A percentile compares a stretch with the other conserved stretches of the same genome.
phyloP scores from a whole-genome alignment of 2,888 invertebrate genomes.

The Yponomeuta malinellus region DNA sequence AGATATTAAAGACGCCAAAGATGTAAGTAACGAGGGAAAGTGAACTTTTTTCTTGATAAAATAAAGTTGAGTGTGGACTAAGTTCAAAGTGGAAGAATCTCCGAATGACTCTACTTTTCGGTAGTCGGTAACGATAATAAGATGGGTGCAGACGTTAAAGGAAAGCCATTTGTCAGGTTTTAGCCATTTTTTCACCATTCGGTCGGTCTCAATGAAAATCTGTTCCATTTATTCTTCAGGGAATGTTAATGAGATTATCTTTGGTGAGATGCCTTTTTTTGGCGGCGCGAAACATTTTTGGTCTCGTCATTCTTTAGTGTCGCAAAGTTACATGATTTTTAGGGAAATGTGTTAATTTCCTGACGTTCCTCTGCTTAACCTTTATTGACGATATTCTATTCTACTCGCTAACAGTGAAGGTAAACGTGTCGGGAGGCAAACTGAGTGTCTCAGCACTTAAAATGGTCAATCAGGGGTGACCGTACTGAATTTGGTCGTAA shows the following conservation, averaged over 20 bases:
- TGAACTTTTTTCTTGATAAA: constrained; percentile 16
- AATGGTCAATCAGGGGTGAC: too few species aligned
- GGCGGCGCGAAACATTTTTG: not conserved
- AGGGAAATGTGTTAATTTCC: not conserved
- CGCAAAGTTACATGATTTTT: not conserved
- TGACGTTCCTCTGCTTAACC: too few species aligned
- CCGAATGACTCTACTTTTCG: constrained; percentile 71
- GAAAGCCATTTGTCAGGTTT: constrained; percentile 75
- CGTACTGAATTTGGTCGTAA: too few species aligned
- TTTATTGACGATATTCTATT: not conserved
- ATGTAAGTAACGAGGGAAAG: constrained; percentile 25
- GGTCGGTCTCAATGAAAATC: constrained; percentile 68
- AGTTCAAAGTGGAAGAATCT: constrained; percentile 50
- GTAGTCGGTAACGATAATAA: constrained; percentile 74
- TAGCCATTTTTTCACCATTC: constrained; percentile 70
- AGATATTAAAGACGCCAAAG: constrained; percentile 23
- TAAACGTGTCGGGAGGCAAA: too few species aligned
- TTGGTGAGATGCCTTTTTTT: constrained; percentile 30
- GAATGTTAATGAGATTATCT: constrained; percentile 52
- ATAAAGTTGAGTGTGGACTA: constrained; percentile 28
- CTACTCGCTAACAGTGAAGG: too few species aligned
- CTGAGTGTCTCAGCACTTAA: too few species aligned
- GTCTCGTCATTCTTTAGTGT: not conserved
- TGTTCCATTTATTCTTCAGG: constrained; percentile 69
- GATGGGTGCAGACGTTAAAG: constrained; percentile 76